Evolutionary conservation across 2,888 invertebrate species (phyloP).

Genomic region (Eilema depressum): DNA sequence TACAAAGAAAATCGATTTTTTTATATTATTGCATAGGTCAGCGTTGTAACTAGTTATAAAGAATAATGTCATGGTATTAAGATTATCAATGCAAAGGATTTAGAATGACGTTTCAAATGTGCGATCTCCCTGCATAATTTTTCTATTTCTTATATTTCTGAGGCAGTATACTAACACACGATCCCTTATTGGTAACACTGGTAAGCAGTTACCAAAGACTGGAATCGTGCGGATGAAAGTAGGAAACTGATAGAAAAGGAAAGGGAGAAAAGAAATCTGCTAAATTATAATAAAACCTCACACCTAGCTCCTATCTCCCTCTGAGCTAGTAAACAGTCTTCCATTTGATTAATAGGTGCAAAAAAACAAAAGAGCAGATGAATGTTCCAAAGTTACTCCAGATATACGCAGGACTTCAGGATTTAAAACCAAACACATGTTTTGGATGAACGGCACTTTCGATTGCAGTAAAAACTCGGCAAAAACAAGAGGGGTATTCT

Average conservation of each 20-base stretch:
- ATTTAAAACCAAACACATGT: constrained; percentile 41
- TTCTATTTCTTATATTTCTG: not conserved
- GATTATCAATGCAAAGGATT: constrained; percentile 28
- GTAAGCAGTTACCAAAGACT: not conserved
- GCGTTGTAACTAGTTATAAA: constrained; percentile 52
- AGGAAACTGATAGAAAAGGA: not conserved
- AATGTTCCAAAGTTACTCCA: constrained; percentile 46
- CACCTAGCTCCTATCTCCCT: not conserved
- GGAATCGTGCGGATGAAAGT: not conserved
- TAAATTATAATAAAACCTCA: too few relatives aligned
- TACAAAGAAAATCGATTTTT: constrained; percentile 72
- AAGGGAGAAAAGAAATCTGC: too few relatives aligned
- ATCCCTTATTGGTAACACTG: not conserved
- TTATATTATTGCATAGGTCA: constrained; percentile 78
- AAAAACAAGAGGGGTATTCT: constrained; percentile 57
- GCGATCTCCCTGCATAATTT: not conserved
- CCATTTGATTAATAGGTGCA: not conserved
- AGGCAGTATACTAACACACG: not conserved
- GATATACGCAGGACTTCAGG: constrained; percentile 16
- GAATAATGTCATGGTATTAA: constrained; percentile 46
- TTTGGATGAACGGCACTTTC: constrained; percentile 50
- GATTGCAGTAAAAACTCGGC: constrained; percentile 55
- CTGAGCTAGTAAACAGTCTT: not conserved
- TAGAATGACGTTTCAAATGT: constrained; percentile 32
- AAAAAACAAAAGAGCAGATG: not conserved